A percentile compares a stretch with the other conserved stretches of the same genome.
Conservation (phyloP, 2,797 vertebrate species). For the Notamacropus eugenii region DNA sequence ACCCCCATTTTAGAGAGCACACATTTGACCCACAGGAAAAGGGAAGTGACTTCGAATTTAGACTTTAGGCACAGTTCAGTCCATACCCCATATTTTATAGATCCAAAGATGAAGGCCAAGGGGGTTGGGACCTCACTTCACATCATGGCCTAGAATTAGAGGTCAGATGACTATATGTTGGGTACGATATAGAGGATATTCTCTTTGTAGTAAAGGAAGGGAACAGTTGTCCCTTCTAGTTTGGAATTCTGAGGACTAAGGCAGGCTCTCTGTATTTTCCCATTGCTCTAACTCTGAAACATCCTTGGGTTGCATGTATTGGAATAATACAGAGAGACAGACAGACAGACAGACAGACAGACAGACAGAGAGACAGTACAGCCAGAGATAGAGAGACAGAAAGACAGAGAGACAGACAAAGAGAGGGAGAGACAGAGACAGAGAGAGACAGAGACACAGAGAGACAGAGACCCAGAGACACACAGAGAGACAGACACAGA, state of each 20-base stretch:
- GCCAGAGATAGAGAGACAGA: no score
- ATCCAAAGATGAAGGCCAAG: not conserved
- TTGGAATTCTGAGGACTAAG: not conserved
- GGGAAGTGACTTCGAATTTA: not conserved
- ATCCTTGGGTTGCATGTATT: not conserved
- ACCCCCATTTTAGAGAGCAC: not conserved
- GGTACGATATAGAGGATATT: not conserved
- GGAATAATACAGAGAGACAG: not conserved
- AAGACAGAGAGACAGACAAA: not conserved
- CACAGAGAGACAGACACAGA: no score
- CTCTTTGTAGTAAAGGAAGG: not conserved
- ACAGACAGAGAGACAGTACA: no score
- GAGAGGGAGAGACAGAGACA: no score
- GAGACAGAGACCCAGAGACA: no score
- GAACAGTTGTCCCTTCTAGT: not conserved
- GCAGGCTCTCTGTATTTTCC: not conserved
- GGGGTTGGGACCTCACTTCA: not conserved
- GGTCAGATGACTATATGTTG: not conserved
- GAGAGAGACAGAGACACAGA: no score
- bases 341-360: not conserved
- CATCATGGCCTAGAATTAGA: not conserved
- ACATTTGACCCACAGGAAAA: not conserved
- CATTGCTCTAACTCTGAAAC: not conserved
- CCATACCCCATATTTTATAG: not conserved
- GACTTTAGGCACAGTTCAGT: not conserved